phyloP scores from a whole-genome alignment of 2,888 invertebrate species.

The Patella ulyssiponensis region DNA sequence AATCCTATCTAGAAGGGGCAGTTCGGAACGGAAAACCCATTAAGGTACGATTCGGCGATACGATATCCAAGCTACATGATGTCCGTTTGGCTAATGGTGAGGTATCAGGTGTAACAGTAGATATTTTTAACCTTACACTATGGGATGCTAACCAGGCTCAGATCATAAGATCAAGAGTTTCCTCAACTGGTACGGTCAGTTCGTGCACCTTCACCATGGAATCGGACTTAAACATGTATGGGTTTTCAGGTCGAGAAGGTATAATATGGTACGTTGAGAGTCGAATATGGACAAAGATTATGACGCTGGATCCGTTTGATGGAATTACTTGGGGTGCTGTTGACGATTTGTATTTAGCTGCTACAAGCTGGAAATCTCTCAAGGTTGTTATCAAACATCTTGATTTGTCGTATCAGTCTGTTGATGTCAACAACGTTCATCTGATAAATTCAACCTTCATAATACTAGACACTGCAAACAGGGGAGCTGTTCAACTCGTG shows the following conservation, averaged over 20 bases:
- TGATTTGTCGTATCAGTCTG: background rate
- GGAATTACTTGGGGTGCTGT: background rate
- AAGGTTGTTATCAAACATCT: background rate
- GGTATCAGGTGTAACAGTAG: too few species aligned
- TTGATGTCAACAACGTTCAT: background rate
- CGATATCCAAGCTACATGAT: too few species aligned
- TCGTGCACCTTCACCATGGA: background rate
- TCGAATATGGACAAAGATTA: background rate
- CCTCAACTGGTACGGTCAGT: background rate
- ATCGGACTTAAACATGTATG: background rate
- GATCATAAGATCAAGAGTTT: background rate
- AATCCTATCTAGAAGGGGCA: too few species aligned
- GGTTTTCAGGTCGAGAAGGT: background rate
- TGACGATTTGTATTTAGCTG: background rate
- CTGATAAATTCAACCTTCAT: background rate
- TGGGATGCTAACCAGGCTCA: background rate
- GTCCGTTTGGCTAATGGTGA: too few species aligned
- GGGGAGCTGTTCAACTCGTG: background rate
- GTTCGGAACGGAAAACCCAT: too few species aligned
- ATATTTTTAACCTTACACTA: too few species aligned
- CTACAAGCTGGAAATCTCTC: background rate
- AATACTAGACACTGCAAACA: background rate
- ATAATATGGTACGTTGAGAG: background rate
- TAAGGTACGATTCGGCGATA: too few species aligned
- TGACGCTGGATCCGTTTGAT: background rate